A percentile compares a stretch with the other conserved stretches of the same genome.
Evolutionary conservation across 35 echinoderm and acorn worm genomes (phyloP).

Genomic region (Heliocidaris tuberculata): DNA sequence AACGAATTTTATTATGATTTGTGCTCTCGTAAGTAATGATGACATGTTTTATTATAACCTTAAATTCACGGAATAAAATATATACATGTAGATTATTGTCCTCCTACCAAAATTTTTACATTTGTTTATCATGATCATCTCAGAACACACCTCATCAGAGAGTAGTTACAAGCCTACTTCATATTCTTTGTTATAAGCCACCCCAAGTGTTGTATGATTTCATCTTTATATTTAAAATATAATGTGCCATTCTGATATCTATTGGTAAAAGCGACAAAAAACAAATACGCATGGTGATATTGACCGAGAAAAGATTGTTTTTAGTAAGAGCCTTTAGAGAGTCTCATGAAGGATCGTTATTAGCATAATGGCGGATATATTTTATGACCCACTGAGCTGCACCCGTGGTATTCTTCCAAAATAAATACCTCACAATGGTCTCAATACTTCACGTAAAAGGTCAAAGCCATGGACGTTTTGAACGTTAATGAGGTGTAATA

Average conservation of each 20-base stretch:
- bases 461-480: not conserved
- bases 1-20: too few species aligned
- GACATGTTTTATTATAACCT: too few species aligned
- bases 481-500: too few species aligned
- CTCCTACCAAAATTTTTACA: not conserved
- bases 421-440: not conserved
- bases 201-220: too few species aligned
- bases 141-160: not conserved
- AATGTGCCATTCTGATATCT: too few species aligned
- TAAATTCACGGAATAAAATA: too few species aligned
- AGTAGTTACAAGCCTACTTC: not conserved
- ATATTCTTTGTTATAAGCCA: not conserved
- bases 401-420: not conserved
- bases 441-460: not conserved
- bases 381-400: not conserved
- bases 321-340: not conserved
- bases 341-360: not conserved
- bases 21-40: too few species aligned
- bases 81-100: not conserved
- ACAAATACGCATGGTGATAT: too few species aligned
- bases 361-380: not conserved
- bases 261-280: too few species aligned
- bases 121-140: not conserved
- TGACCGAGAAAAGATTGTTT: too few species aligned
- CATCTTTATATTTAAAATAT: too few species aligned